Conservation (phyloP, 1,140 invertebrate species). For the Cydia pomonella region DNA sequence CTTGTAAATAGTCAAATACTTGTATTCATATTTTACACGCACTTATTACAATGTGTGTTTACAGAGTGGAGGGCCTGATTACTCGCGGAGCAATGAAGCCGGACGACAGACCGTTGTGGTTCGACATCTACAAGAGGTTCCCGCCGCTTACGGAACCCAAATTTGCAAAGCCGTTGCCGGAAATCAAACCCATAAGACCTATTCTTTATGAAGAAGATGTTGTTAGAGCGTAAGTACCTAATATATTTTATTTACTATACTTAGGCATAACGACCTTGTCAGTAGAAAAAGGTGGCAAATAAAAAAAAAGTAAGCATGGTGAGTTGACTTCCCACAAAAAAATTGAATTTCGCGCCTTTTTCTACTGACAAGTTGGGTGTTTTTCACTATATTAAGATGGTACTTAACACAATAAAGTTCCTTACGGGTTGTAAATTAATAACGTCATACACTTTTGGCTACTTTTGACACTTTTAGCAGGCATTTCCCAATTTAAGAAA, state of each 20-base stretch:
- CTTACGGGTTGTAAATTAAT: no score
- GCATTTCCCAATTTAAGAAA: no score
- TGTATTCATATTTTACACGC: background rate
- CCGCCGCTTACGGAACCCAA: constrained; percentile 90
- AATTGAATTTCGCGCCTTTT: no score
- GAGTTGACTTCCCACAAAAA: no score
- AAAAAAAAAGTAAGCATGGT: no score
- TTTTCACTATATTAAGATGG: no score
- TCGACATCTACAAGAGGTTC: constrained; percentile 92
- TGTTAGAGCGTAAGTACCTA: constrained; percentile 88
- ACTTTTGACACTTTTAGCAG: no score
- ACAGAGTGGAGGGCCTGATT: constrained; percentile 88
- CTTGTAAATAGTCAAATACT: background rate
- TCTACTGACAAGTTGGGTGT: no score
- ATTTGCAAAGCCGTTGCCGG: constrained; percentile 83
- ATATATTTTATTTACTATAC: background rate
- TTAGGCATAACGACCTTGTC: no score
- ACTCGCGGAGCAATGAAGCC: constrained; percentile 87
- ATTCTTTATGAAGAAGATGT: constrained; percentile 94
- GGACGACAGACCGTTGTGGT: constrained; percentile 94
- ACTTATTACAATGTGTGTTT: constrained; percentile 46
- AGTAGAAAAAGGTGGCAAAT: no score
- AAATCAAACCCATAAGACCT: constrained; percentile 80
- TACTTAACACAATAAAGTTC: background rate
- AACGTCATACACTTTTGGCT: no score